Percentiles rank a stretch among this genome's conserved stretches.
Conservation (phyloP, 2,888 invertebrate genomes). For the Seira sanloemensis region DNA sequence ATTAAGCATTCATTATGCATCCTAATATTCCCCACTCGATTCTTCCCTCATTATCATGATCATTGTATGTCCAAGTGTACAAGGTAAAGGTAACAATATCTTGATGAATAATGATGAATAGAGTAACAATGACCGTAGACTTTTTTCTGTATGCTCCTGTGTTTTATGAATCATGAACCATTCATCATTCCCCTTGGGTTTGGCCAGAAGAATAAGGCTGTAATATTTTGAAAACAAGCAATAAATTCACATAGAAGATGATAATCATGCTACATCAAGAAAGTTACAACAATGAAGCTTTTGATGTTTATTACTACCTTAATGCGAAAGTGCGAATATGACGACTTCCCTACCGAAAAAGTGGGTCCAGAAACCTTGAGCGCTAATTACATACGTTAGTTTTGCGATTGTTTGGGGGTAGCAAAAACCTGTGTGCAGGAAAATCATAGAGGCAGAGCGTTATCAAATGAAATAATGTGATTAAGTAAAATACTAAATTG, state of each 20-base stretch:
- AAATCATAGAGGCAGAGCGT: slow-evolving; percentile 32
- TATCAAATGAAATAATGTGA: too few species aligned
- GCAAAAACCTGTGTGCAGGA: slow-evolving; percentile 22
- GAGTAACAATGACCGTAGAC: not conserved
- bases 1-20: not conserved
- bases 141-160: slow-evolving; percentile 25
- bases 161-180: slow-evolving; percentile 61
- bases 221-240: slow-evolving; percentile 58
- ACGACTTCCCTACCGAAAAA: slow-evolving; percentile 48
- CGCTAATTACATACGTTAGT: slow-evolving; percentile 61
- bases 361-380: slow-evolving; percentile 55
- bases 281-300: not conserved
- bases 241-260: slow-evolving; percentile 45
- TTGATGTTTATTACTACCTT: slow-evolving; percentile 35
- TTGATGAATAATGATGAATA: slow-evolving; percentile 24
- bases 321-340: not conserved
- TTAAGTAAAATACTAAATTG: not conserved
- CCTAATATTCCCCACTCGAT: not conserved
- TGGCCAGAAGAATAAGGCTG: slow-evolving; percentile 57
- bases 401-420: slow-evolving; percentile 39
- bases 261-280: not conserved
- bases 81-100: slow-evolving; percentile 49
- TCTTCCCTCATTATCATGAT: not conserved
- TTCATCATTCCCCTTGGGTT: slow-evolving; percentile 60
- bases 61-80: slow-evolving; percentile 20